Evolutionary conservation across 2,113 vertebrate genomes (phyloP), one percentile per base, ranked within the genome.

Genomic region (Falcunculus frontatus): DNA sequence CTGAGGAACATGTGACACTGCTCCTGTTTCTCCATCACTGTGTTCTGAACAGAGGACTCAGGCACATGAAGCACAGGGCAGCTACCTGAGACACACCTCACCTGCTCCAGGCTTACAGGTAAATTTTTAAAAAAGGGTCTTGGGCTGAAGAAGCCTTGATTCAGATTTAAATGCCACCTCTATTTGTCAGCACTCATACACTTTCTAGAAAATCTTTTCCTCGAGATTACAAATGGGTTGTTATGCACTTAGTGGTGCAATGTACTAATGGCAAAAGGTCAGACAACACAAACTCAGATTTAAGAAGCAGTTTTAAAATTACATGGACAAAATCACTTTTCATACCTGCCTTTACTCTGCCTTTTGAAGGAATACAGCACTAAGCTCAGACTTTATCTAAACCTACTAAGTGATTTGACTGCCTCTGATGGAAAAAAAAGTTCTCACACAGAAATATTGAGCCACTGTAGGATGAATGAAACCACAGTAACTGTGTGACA

Each of bases 11-110:
- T 4, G 23, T 1, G 5, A 39, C 18, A 17, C 16, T 0, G 2
- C 56, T 81, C 52, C 23, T 9, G 1, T 50, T 37, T 55, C 90
- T 44, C 55, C 73, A 44, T 6, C 0, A 0, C 55, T 77, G 59
- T 57, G 25, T 15, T 60, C 41, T 50, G 39, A 32, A 20, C 5
- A 2, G 19, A 63, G 60, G 47, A 11, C 16, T 49, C 6, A 1
- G 11, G 9, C 47, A 13, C 44, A 4, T 0, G 0, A 19, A 55
- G 65, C 62, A 16, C 16, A 14, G 41, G 41, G 15, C n/a, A 10
- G 68, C 30, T 35, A 33, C 59, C 68, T 9, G 42, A 52, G 60
- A 53, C 63, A 70, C 47, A 23, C 18, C 37, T 33, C 60, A 39
- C 57, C 83, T 72, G 23, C 80, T 37, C 42, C 35, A 42, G 56